Base-by-base conservation (phyloP, 2,888 invertebrate genomes). In the Hirtodrosophila histrioides region DNA sequence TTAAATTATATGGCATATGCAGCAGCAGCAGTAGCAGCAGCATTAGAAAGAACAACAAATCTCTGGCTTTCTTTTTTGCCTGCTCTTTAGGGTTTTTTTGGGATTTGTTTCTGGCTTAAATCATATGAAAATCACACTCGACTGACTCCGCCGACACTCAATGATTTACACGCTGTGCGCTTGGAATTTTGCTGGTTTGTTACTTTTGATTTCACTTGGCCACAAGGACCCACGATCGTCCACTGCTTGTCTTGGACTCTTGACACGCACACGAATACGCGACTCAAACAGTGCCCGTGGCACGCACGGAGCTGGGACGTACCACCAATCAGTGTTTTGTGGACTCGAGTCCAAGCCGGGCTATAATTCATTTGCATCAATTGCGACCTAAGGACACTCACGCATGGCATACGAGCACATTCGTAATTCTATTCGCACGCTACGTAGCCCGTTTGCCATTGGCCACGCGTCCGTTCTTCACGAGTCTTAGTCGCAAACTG, bases 401-500 rank as follows among this genome's bases (percentile, higher is more conserved):
- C 66, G 44, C 55, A 53, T 48, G 37, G 29, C 33, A 44, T 27
- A 58, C 76, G 71, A 75, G 56, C 31, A 23, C 31, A 71, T 66
- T 69, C 69, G 72, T 64, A 65, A 53, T 54, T 66, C 63, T 56
- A 62, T 71, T 76, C 76, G 58, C 55, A 73, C 66, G 61, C 50
- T 48, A 58, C 48, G 41, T 49, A 54, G 77, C 73, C 64, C 74
- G 69, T 62, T 75, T 77, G 75, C 72, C 57, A 86, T 87, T 86
- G 88, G 84, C 74, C 77, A 70, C 70, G 77, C 77, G 86, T 86
- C 90, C 86, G 88, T 84, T 85, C 90, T 80, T 88, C 69, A 88
- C 90, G 89, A 89, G 88, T 84, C 81, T 78, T 85, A 81, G 82
- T 89, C 84, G 88, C 89, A 89, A 90, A 89, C 89, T 89, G 89